phyloP scores from a whole-genome alignment of 2,888 invertebrate species.

The Brachycybe producta region DNA sequence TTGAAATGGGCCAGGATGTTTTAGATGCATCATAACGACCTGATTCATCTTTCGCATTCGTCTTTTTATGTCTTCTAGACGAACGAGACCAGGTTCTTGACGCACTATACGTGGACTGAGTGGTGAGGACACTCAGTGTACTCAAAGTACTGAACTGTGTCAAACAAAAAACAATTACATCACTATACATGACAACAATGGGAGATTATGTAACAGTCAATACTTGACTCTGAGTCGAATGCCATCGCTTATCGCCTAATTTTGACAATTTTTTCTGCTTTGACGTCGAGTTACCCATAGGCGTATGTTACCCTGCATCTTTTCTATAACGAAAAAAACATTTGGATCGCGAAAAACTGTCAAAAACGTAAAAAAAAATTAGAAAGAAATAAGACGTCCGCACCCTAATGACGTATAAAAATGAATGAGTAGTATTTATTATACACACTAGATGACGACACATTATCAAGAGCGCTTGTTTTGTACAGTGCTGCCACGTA shows the following conservation, averaged over 20 bases:
- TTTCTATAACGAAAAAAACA: no score
- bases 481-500: no score
- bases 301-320: no score
- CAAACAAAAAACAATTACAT: background rate
- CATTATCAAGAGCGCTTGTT: no score
- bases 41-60: conserved; percentile 42
- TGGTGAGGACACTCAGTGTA: conserved; percentile 14
- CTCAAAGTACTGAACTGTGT: conserved; percentile 17
- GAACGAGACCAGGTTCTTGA: conserved; percentile 19
- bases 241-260: conserved; percentile 19
- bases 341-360: no score
- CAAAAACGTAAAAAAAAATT: no score
- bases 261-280: conserved; percentile 18
- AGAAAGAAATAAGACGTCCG: no score
- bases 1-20: conserved; percentile 69
- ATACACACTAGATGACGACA: no score
- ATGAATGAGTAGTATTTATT: no score
- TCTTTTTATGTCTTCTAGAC: conserved; percentile 9
- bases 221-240: conserved; percentile 20
- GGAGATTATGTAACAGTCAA: no score
- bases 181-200: background rate
- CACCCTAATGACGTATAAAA: no score
- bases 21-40: conserved; percentile 40
- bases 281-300: conserved; percentile 19
- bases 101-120: conserved; percentile 12